Evolutionary conservation across 2,113 vertebrate genomes (phyloP).

Genomic region (Columba janthina): DNA sequence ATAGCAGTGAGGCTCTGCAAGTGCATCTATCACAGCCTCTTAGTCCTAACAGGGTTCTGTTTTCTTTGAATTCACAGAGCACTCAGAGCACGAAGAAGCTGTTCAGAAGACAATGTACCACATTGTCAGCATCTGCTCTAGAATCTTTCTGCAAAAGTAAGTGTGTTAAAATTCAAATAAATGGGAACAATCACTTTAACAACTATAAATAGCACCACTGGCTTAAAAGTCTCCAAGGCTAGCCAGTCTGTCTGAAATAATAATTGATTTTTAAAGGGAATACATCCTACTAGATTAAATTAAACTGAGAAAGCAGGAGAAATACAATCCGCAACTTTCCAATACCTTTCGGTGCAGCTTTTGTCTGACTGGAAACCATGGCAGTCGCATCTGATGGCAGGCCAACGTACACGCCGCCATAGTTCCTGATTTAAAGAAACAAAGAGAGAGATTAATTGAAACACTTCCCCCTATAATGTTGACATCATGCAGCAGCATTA

Average conservation of each 20-base stretch:
- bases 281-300: neutral
- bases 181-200: neutral
- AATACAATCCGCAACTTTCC: neutral
- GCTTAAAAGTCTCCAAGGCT: neutral
- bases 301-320: neutral
- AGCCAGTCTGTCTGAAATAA: neutral
- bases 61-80: constrained; percentile 11
- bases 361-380: constrained; percentile 84
- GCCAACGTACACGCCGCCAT: constrained; percentile 93
- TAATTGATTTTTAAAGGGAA: constrained; percentile 16
- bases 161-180: neutral
- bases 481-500: neutral
- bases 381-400: constrained; percentile 82
- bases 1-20: neutral
- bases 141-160: neutral
- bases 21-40: constrained; percentile 15
- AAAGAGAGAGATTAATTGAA: neutral
- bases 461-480: neutral
- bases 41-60: neutral
- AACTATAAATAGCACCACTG: neutral
- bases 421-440: constrained; percentile 81
- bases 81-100: neutral
- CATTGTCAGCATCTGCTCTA: neutral
- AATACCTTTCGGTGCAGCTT: constrained; percentile 86
- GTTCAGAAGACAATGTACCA: constrained; percentile 20